phyloP scores from a whole-genome alignment of 2,797 vertebrate species.

The Halcyon smyrnensis region DNA sequence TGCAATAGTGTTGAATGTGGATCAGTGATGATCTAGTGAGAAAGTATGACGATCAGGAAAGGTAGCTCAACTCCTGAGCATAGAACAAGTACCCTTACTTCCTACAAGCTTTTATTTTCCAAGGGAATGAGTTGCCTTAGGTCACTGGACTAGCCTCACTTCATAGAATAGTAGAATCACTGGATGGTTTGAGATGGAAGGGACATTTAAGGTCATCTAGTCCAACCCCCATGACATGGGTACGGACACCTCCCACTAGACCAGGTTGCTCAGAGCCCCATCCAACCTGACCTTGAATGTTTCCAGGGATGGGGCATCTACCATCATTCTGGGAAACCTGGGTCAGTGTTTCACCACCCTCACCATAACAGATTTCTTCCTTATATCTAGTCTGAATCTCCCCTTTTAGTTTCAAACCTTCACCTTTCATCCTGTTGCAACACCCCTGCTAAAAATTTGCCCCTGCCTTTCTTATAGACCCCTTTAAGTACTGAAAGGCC shows the following conservation, averaged over 20 bases:
- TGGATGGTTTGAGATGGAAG: not conserved
- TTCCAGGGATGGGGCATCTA: not conserved
- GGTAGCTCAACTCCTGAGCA: not conserved
- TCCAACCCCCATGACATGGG: no score
- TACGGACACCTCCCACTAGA: not conserved
- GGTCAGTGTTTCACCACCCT: not conserved
- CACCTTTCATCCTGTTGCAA: not conserved
- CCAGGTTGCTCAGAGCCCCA: not conserved
- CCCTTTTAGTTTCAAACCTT: not conserved
- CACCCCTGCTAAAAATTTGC: not conserved
- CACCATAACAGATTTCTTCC: not conserved
- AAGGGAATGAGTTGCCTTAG: not conserved
- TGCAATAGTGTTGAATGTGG: not conserved
- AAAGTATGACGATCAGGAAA: not conserved
- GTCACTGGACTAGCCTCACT: not conserved
- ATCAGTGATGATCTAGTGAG: not conserved
- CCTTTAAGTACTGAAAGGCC: not conserved
- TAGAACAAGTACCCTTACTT: not conserved
- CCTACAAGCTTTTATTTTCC: not conserved
- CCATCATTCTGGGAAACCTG: not conserved
- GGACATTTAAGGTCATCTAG: not conserved
- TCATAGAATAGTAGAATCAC: not conserved
- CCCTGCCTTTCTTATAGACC: not conserved
- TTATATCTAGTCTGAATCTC: not conserved
- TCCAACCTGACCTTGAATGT: not conserved